Percentiles rank a stretch among this genome's conserved stretches.
Conservation (phyloP, 2,113 vertebrate species). For the Gopherus flavomarginatus region DNA sequence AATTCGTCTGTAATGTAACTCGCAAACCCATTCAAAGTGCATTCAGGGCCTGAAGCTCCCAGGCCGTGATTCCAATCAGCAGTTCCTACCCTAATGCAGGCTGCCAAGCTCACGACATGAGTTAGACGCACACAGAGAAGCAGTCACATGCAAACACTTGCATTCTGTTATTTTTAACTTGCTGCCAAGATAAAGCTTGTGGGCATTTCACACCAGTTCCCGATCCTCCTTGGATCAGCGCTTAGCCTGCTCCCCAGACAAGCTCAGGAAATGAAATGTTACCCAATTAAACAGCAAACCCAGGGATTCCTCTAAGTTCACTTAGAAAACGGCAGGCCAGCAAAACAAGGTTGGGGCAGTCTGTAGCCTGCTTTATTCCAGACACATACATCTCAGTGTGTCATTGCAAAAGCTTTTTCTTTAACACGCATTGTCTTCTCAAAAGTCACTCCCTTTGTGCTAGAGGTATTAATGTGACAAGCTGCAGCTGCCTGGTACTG, state of each 20-base stretch:
- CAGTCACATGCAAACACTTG: background rate
- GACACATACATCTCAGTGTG: background rate
- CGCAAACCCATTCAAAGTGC: background rate
- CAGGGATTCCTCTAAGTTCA: background rate
- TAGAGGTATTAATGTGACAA: background rate
- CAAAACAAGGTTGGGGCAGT: background rate
- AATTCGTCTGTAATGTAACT: background rate
- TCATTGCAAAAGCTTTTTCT: background rate
- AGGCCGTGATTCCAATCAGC: background rate
- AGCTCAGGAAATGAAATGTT: background rate
- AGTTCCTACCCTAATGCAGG: background rate
- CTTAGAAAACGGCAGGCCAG: background rate
- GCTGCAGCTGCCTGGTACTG: background rate
- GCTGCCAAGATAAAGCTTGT: background rate
- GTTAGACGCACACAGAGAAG: background rate
- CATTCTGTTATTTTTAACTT: background rate
- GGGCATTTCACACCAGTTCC: background rate
- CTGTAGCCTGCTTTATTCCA: background rate
- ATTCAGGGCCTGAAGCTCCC: background rate
- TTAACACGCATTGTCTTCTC: background rate
- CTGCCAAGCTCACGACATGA: background rate
- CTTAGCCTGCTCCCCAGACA: background rate
- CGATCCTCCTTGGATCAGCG: background rate
- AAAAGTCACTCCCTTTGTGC: background rate
- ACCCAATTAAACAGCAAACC: background rate